These are phyloP conservation scores for Hololepta plana DNA, from an alignment of 2,888 invertebrate genomes.

Conservation along the genomic window DNA sequence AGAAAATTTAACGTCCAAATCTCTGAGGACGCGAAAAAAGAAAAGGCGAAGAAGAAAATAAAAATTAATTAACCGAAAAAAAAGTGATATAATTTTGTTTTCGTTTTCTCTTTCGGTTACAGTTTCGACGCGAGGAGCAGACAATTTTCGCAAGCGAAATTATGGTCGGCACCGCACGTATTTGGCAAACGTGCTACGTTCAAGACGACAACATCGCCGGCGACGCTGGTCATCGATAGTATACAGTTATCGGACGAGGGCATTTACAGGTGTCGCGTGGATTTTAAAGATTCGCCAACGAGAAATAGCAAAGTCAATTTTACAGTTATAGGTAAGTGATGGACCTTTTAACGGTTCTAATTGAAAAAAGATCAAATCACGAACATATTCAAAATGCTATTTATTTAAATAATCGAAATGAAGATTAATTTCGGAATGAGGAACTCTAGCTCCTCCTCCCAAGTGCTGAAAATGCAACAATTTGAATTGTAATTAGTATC, in stretches of 20 bases:
- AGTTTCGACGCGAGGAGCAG: constrained; percentile 41
- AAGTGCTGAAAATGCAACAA: too few relatives aligned
- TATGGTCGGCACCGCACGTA: constrained; percentile 38
- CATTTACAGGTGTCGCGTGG: constrained; percentile 53
- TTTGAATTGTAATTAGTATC: too few relatives aligned
- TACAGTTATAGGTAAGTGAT: constrained; percentile 50
- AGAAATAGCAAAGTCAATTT: constrained; percentile 56
- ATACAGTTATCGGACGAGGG: constrained; percentile 44
- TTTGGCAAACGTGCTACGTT: constrained; percentile 39
- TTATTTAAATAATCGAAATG: too few relatives aligned
- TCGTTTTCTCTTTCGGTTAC: constrained; percentile 20
- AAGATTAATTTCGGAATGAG: too few relatives aligned
- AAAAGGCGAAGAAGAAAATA: too few relatives aligned
- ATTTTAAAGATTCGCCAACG: constrained; percentile 55
- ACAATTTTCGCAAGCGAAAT: constrained; percentile 33
- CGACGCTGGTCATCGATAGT: constrained; percentile 38
- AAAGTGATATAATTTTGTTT: too few relatives aligned
- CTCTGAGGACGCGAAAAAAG: too few relatives aligned
- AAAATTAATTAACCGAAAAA: too few relatives aligned
- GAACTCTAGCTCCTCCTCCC: too few relatives aligned
- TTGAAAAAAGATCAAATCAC: not conserved
- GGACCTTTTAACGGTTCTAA: too few relatives aligned
- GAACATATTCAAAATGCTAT: not conserved
- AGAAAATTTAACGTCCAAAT: too few relatives aligned
- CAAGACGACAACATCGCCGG: constrained; percentile 34